Conservation (phyloP, 2,797 vertebrate genomes). For the Amblyraja radiata region DNA sequence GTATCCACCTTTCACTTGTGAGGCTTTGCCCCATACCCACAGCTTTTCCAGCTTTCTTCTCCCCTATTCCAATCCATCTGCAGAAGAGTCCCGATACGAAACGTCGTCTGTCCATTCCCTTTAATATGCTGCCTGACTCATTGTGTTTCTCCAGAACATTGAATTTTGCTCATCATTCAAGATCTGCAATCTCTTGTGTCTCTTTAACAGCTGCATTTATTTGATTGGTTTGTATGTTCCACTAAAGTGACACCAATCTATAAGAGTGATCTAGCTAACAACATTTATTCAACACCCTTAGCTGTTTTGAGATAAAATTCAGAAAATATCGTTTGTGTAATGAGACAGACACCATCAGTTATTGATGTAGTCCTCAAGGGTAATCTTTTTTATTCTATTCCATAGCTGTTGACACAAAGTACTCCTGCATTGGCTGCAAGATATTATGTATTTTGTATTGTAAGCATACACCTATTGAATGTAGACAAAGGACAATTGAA, state of each 20-base stretch:
- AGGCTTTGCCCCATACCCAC: too few relatives aligned
- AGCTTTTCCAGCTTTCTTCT: too few relatives aligned
- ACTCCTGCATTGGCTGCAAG: background rate
- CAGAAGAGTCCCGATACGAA: too few relatives aligned
- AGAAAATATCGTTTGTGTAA: background rate
- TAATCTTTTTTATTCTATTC: background rate
- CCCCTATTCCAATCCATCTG: too few relatives aligned
- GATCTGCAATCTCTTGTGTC: too few relatives aligned
- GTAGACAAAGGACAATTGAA: background rate
- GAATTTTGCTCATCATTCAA: too few relatives aligned
- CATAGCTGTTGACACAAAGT: background rate
- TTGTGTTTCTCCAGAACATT: too few relatives aligned
- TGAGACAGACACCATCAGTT: background rate
- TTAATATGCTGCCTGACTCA: too few relatives aligned
- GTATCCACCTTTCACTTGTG: too few relatives aligned
- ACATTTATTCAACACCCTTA: background rate
- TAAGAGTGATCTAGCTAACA: background rate
- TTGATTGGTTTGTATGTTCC: background rate
- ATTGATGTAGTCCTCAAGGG: background rate
- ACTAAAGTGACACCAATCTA: background rate
- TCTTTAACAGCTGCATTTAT: background rate
- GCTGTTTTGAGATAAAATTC: background rate
- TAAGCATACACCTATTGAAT: background rate
- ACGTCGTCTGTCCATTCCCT: too few relatives aligned
- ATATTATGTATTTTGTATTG: background rate